Conservation (phyloP, 2,113 vertebrate genomes). For the Scopus umbretta region DNA sequence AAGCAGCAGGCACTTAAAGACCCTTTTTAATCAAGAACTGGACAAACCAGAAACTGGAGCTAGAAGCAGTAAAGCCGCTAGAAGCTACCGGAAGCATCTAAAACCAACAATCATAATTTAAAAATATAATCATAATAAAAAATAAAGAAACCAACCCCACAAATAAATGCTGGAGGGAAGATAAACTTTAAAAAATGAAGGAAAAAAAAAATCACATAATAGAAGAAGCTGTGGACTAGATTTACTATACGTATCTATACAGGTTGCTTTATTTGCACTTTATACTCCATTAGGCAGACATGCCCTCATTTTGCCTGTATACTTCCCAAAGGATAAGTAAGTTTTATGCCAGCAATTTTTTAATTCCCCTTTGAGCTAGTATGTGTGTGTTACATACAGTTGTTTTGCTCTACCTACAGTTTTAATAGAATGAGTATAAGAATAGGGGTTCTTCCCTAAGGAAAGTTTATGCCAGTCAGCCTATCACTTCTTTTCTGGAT, state of each 20-base stretch:
- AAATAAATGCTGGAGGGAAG: neutral
- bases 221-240: neutral
- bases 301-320: neutral
- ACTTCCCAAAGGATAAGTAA: neutral
- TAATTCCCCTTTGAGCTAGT: neutral
- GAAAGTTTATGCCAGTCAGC: neutral
- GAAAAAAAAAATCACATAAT: neutral
- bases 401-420: neutral
- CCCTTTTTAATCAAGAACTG: neutral
- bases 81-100: neutral
- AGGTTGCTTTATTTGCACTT: neutral
- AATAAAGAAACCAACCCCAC: neutral
- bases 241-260: neutral
- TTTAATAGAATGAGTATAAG: neutral
- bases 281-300: neutral
- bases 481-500: neutral
- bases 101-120: neutral
- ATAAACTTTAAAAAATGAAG: neutral
- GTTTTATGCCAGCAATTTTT: neutral
- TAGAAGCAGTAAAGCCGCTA: neutral
- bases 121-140: neutral
- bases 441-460: neutral
- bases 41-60: neutral
- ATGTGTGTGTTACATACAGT: neutral
- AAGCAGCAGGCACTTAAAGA: neutral